These are phyloP conservation scores for Lordiphosa mommai DNA, from an alignment of 1,140 invertebrate genomes.

Conservation along the genomic window DNA sequence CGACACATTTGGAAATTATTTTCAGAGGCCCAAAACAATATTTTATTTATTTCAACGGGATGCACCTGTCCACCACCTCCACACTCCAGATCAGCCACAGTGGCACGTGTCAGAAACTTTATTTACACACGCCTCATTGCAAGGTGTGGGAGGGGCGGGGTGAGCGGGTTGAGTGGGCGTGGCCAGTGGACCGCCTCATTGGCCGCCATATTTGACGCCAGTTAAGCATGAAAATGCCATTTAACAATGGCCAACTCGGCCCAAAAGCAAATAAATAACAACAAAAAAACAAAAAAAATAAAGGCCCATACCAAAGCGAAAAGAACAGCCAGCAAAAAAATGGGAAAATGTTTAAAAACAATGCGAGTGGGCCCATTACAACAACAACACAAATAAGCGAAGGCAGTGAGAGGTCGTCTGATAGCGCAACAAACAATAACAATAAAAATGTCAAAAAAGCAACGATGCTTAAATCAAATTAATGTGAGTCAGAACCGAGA, in stretches of 20 bases:
- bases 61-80: slow-evolving; percentile 1
- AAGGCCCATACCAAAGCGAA: slow-evolving; percentile 10
- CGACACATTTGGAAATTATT: slow-evolving; percentile 34
- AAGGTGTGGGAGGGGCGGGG: neutral
- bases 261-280: slow-evolving; percentile 63
- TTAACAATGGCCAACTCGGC: slow-evolving; percentile 53
- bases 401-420: slow-evolving; percentile 23
- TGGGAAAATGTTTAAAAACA: slow-evolving; percentile 62
- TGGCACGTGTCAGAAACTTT: slow-evolving; percentile 64
- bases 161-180: neutral
- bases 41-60: slow-evolving; percentile 25
- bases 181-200: slow-evolving; percentile 25
- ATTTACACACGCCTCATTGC: slow-evolving; percentile 19
- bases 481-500: slow-evolving; percentile 27
- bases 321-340: slow-evolving; percentile 26
- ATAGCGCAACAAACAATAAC: slow-evolving; percentile 57
- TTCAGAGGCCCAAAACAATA: slow-evolving; percentile 28
- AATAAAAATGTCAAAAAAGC: slow-evolving; percentile 59
- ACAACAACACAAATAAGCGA: slow-evolving; percentile 33
- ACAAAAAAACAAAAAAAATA: slow-evolving; percentile 24
- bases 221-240: slow-evolving; percentile 76
- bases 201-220: slow-evolving; percentile 70
- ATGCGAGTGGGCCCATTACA: slow-evolving; percentile 46
- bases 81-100: neutral
- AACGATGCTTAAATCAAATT: slow-evolving; percentile 53